Base-by-base conservation (phyloP, 2,797 vertebrate genomes). In the Clarias fuscus region DNA sequence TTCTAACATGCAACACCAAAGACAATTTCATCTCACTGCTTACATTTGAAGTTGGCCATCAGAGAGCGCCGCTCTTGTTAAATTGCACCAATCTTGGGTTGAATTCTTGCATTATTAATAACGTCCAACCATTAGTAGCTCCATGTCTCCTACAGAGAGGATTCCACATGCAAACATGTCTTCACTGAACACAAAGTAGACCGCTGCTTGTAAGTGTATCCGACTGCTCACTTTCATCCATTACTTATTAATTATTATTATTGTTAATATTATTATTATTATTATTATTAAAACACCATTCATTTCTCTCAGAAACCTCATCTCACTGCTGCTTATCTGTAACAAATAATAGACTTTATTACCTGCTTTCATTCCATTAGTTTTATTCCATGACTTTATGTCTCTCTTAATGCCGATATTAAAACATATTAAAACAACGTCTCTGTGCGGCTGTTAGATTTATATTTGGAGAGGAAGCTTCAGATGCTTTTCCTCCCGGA, bases 391-490 rank as follows among this genome's bases (percentile, higher is more conserved):
- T 73, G 75, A 58, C 83, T 85, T 81, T 86, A 88, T 84, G 27
- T 48, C n/a, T n/a, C 43, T 86, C 81, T 85, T 84, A 72, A 75
- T 30, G 56, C 10, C 27, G 48, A 68, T 61, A 85, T 70, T 85
- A 68, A 43, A 72, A 77, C 62, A 24, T 88, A 90, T 86, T 85
- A 86, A 83, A 90, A 83, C 40, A 56, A 84, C 58, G 70, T 56
- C 72, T 77, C n/a, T n/a, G 77, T 61, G 72, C n/a, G 14, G 64
- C 62, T 75, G 58, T 7, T 43, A 62, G 86, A 81, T 83, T 84
- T 65, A 85, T 48, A 27, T n/a, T n/a, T n/a, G n/a, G n/a, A n/a
- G n/a, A n/a, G n/a, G n/a, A n/a, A n/a, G n/a, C n/a, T n/a, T n/a
- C n/a, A n/a, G n/a, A n/a, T n/a, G n/a, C n/a, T n/a, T n/a, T n/a